Conservation (phyloP, 2,113 vertebrate species). For the Microtus montanus region DNA sequence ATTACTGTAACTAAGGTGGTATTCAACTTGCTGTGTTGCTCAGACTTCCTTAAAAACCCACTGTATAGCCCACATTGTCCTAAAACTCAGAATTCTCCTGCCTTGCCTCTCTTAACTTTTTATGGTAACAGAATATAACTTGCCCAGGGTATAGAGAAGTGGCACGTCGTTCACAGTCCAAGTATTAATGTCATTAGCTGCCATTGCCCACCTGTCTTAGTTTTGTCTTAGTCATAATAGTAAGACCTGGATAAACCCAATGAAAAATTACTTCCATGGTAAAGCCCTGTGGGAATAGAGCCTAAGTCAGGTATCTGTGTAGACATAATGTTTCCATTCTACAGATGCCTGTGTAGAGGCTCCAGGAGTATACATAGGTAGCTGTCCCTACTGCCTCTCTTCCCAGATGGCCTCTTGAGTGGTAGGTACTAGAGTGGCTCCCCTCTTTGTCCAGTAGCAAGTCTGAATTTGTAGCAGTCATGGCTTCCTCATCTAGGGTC, state of each 20-base stretch:
- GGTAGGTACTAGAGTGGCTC: not conserved
- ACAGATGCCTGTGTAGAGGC: not conserved
- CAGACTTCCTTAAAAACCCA: not conserved
- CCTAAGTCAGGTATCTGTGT: not conserved
- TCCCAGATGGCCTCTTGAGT: not conserved
- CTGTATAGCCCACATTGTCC: not conserved
- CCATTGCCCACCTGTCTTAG: not conserved
- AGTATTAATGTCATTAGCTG: rapidly evolving
- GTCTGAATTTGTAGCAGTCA: not conserved
- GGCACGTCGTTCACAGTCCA: rapidly evolving
- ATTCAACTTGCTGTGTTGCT: not conserved
- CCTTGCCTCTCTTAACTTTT: not conserved
- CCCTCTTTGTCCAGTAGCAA: not conserved
- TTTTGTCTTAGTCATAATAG: not conserved
- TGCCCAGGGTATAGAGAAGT: not conserved
- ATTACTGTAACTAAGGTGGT: not conserved
- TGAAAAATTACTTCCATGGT: not conserved
- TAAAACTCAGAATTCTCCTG: not conserved
- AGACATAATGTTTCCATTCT: not conserved
- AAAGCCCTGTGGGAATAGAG: rapidly evolving
- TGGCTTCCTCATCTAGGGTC: not conserved
- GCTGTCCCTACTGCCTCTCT: not conserved
- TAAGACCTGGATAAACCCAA: not conserved
- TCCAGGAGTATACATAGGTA: not conserved
- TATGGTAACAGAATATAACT: not conserved